Evolutionary conservation across 2,113 vertebrate genomes (phyloP), one percentile per base, ranked within the genome.

Genomic region (Butorides virescens): DNA sequence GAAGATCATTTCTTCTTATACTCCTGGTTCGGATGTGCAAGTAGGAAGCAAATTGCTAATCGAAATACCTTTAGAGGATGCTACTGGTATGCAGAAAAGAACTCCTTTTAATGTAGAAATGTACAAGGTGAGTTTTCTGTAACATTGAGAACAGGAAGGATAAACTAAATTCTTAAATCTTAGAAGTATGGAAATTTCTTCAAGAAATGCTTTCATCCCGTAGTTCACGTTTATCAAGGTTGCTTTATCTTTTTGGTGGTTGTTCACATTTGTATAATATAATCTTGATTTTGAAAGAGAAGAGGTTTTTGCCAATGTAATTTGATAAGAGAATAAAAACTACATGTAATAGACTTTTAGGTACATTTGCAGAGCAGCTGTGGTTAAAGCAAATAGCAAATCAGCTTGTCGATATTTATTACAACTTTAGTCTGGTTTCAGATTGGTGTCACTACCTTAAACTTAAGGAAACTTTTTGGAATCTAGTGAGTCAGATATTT

Each of bases 1-100:
- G 98, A 98, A 98, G 96, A 97, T 99, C 56, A 98, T 98, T 95
- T 98, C 98, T 72, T 98, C 98, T 39, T 99, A 98, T 19, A 96
- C 17, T 42, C 90, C 97, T 16, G 77, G 82, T 26, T 66, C 10
- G 0, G 78, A 95, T 84, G 93, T 89, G 63, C 94, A 68, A 94
- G 83, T 86, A 71, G 93, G 96, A 83, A 97, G 42, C 55, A 72
- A 26, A 47, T 44, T 97, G 3, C 37, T 98, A 42, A 84, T 97
- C 2, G 98, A 98, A 77, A 84, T 97, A 70, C 86, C 98, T 52
- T 90, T 99, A 61, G 98, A 98, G 29, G 96, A 97, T 65, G 55
- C 32, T 26, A 53, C 42, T 68, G 75, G 81, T 44, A 5, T 46
- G 46, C 93, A 96, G 87, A 93, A 88, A 21, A 97, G 90, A 66